Evolutionary conservation across 2,113 vertebrate species (phyloP), one percentile per base, ranked within the genome.

Genomic region (Pteronura brasiliensis): DNA sequence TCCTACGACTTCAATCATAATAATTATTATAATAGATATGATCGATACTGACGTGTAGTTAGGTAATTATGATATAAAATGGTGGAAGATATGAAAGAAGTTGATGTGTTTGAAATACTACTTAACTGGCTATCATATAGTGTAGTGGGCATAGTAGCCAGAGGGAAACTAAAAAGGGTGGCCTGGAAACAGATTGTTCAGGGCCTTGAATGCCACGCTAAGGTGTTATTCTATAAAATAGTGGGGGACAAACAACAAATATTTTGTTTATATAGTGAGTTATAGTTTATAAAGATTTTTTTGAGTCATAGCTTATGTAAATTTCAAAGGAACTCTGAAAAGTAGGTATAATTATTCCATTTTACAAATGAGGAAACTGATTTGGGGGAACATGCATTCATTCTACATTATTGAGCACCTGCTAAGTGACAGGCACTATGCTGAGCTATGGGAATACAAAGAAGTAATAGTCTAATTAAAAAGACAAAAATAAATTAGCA

Each of bases 221-320:
- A 93, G 21, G 17, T 88, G 65, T 34, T 96, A 82, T 82, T 96
- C 77, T 82, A 49, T 91, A 34, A 96, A 89, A 34, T 47, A 29
- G 36, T 63, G 9, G 20, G 25, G 36, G 13, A 61, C 25, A 93
- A 76, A 81, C 34, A 39, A 42, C 4, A 84, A 80, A 67, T 44
- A 59, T 72, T 88, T 90, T 55, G 34, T 88, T 90, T 55, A 36
- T 61, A 49, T 34, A 52, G 18, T 72, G 55, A 44, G 36, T 47
- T 97, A 65, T 27, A 84, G 52, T 76, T 96, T 82, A 88, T 69
- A 69, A 93, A 88, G 34, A 72, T 65, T 57, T 93, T 86, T 90
- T 79, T 39, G 49, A 72, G 67, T 6, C 4, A 31, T 42, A 52
- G 74, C 29, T 55, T 92, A 42, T 14, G 10, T 81, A 82, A 34